Percentiles rank a stretch among this genome's conserved stretches.
Evolutionary conservation across 2,797 vertebrate genomes (phyloP).

Genomic region (Notamacropus eugenii): DNA sequence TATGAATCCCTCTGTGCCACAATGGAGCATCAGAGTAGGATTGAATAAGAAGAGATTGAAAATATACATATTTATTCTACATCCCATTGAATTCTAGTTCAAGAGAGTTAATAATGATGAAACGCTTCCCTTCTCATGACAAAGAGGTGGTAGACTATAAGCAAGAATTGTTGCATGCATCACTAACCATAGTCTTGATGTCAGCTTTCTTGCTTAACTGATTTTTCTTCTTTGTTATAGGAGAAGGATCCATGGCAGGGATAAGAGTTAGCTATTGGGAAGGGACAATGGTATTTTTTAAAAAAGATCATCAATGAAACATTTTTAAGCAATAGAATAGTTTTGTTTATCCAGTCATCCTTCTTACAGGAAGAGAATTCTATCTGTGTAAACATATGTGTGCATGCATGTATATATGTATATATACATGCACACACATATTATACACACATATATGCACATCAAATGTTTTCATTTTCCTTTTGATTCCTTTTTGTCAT

Average conservation of each 20-base stretch:
- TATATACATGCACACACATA: not conserved
- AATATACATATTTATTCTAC: not conserved
- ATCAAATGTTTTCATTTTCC: conserved; percentile 26
- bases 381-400: not conserved
- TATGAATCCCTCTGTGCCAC: fast-evolving
- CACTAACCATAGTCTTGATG: not conserved
- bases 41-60: not conserved
- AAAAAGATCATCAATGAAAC: not conserved
- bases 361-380: not conserved
- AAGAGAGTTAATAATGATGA: not conserved
- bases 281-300: not conserved
- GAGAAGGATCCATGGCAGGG: not conserved
- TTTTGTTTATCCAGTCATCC: not conserved
- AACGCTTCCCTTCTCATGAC: not conserved
- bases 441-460: not conserved
- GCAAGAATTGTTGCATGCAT: not conserved
- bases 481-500: conserved; percentile 64
- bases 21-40: not conserved
- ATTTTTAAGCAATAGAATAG: not conserved
- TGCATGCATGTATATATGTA: no score
- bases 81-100: not conserved
- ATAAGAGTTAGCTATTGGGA: not conserved
- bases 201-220: not conserved
- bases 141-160: not conserved
- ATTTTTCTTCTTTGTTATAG: not conserved